Evolutionary conservation across 92 coral and sea anemone genomes (phyloP), one percentile per base, ranked within the genome.

Genomic region (Plumapathes pennacea): DNA sequence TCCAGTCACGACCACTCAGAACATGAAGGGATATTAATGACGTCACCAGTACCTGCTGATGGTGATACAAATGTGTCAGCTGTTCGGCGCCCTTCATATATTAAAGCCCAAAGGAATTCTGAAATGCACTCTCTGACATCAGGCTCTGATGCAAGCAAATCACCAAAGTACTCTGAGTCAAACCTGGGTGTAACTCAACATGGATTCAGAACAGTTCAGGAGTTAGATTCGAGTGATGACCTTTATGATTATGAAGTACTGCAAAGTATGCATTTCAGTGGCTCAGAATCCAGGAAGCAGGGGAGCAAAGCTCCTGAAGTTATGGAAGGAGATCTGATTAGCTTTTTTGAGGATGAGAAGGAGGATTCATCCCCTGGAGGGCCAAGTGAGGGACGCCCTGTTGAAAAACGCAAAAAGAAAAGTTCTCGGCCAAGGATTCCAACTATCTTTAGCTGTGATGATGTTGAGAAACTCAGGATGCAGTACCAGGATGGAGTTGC

Each of bases 391-490:
- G 64, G 63, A 22, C 71, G 58, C 34, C 77, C 80, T 21, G 77
- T 75, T 31, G 74, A 88, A 69, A 77, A 76, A 55, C 72, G 90
- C 22, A 60, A 67, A 50, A 81, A 84, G 57, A 68, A 67, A 39
- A 58, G 84, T n/a, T 62, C 82, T 33, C 79, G 99, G 52, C 96
- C 99, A 18, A 86, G 77, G 57, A 94, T 94, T 41, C 99, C 99
- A 67, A 84, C 96, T 47, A 94, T 94, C 36, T 68, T 94, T 14
- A 62, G 72, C 51, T 46, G 67, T 32, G 85, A 66, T 61, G 89
- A 57, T 32, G 62, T 52, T 2, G 74, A 77, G 32, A 52, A 69
- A 17, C 41, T 60, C 23, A 23, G 37, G 7, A 14, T 32, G 5
- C 34, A 31, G 24, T 22, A 34, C 2, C 18, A 49, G n/a, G n/a